A percentile compares a stretch with the other conserved stretches of the same genome.
These are phyloP conservation scores for Pinctada fucata DNA, from an alignment of 2,888 invertebrate genomes.

Conservation along the genomic window DNA sequence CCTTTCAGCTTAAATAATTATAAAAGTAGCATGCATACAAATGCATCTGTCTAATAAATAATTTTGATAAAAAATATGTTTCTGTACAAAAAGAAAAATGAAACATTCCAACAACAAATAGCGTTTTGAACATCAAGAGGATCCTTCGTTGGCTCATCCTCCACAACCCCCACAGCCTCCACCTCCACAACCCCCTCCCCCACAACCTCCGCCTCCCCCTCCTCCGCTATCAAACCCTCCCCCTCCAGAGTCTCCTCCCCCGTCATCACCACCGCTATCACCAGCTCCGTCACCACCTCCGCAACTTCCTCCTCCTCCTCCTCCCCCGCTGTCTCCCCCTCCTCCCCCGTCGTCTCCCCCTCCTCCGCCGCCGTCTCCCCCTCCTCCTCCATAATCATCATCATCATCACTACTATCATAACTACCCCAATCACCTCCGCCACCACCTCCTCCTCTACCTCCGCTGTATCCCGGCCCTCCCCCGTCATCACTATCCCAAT, in stretches of 20 bases:
- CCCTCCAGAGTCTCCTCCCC: conserved; percentile 35
- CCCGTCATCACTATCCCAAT: conserved; percentile 32
- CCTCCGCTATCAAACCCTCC: conserved; percentile 33
- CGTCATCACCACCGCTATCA: conserved; percentile 30
- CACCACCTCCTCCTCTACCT: conserved; percentile 10
- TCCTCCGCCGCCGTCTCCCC: conserved; percentile 46
- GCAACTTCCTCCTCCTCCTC: conserved; percentile 36
- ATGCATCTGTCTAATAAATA: no score
- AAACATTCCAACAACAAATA: no score
- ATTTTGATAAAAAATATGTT: no score
- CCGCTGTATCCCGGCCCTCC: conserved; percentile 10
- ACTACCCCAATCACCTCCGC: conserved; percentile 37
- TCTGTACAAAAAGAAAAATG: no score
- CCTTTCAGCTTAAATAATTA: no score
- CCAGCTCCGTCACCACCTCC: conserved; percentile 26
- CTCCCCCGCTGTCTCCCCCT: conserved; percentile 37
- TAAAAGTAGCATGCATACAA: no score
- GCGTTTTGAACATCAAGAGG: no score
- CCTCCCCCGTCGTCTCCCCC: conserved; percentile 43
- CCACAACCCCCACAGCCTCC: conserved; percentile 37
- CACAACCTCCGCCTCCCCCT: conserved; percentile 38
- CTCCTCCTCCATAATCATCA: conserved; percentile 36
- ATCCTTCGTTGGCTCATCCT: no score
- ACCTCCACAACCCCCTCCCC: conserved; percentile 30
- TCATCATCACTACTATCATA: conserved; percentile 43